Evolutionary conservation across 2,888 invertebrate species (phyloP), one percentile per base, ranked within the genome.

Genomic region (Biston betularia): DNA sequence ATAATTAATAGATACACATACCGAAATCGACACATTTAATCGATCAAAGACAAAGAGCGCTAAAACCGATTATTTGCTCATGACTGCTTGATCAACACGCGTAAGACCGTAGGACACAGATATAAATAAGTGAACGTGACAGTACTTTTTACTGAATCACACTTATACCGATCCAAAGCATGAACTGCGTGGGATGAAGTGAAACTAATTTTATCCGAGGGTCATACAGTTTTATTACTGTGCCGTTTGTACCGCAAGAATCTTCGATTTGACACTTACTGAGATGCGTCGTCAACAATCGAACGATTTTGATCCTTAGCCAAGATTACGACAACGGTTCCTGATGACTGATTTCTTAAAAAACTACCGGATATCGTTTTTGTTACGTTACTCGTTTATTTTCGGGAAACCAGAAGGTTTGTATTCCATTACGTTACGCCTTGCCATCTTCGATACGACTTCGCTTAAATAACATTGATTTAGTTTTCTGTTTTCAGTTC

Each of bases 131-230:
- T 46, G 33, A 52, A 14, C 44, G 44, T 44, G 49, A 59, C 58
- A 59, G 55, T 72, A 63, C 58, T 65, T 74, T 62, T 56, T 54
- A 61, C 59, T 71, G 72, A 70, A 70, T 72, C 71, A 74, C 61
- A 59, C 65, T 9, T 42, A 42, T 64, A 59, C 63, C 38, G 67
- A 66, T 71, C 54, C 53, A 42, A 56, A 64, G 57, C 62, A 65
- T 67, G 69, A 69, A 68, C 68, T 71, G 73, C 75, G 73, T 75
- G 69, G 73, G 71, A 58, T 56, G 69, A 34, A 63, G 70, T 69
- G 42, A 70, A 68, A 63, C 70, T 75, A 75, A 71, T 69, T 73
- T 75, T 70, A 69, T 55, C 54, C 61, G 69, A 74, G 67, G 74
- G 72, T 68, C 72, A 59, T 70, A 69, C 73, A 68, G 55, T 72